phyloP scores from a whole-genome alignment of 2,113 vertebrate genomes.

The Leptosomus discolor region DNA sequence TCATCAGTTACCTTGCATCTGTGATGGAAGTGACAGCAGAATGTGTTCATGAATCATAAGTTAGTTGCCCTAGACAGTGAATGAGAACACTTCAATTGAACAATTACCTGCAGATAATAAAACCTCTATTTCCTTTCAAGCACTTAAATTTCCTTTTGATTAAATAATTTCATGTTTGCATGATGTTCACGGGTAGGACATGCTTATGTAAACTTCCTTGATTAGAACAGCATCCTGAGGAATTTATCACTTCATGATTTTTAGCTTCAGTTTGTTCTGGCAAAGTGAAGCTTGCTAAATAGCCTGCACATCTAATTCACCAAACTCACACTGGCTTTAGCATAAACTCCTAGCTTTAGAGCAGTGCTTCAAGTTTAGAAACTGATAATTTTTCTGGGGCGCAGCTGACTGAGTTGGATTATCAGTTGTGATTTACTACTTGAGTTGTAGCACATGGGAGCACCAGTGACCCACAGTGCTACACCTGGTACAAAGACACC shows the following conservation, averaged over 20 bases:
- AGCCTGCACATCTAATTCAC: background rate
- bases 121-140: constrained; percentile 7
- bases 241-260: background rate
- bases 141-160: constrained; percentile 21
- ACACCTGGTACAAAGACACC: background rate
- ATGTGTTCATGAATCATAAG: background rate
- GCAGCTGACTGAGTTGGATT: background rate
- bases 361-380: background rate
- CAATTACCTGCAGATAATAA: constrained; percentile 8
- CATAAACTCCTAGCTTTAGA: background rate
- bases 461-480: rapidly evolving
- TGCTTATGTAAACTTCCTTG: background rate
- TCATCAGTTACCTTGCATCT: background rate
- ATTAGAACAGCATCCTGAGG: background rate
- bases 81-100: background rate
- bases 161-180: constrained; percentile 23
- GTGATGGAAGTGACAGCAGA: background rate
- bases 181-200: background rate
- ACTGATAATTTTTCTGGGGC: background rate
- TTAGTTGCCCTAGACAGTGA: background rate
- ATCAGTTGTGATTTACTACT: background rate
- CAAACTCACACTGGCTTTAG: background rate
- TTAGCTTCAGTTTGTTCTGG: background rate
- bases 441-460: background rate
- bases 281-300: background rate